Evolutionary conservation across 1,140 invertebrate species (phyloP), one percentile per base, ranked within the genome.

Genomic region (Papilio polyxenes): DNA sequence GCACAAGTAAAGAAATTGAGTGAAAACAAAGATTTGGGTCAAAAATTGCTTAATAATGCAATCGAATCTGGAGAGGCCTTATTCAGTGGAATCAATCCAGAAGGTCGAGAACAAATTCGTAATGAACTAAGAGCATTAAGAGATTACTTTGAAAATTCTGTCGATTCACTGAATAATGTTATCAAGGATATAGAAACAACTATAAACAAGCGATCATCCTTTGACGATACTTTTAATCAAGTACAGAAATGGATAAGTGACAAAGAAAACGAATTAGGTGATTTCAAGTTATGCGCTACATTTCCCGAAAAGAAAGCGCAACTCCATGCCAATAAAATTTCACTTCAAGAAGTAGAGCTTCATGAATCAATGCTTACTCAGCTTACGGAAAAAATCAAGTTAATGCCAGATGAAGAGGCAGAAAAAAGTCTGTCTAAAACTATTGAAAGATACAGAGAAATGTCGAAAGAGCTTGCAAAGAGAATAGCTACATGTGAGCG

Each of bases 211-310:
- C 96, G 98, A 89, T 98, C 97, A 8, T 98, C 98, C 0, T 98
- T 98, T 89, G 98, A 99, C 89, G 98, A 98, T 87, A 98, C 97
- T 83, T 97, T 97, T 85, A 96, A 96, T 77, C 97, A 98, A 94
- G 96, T 97, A 6, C 96, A 96, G 84, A 96, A 97, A 87, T 98
- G 98, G 97, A 95, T 98, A 9, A 95, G 95, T 53, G 97, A 98
- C 0, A 96, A 97, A 87, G 95, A 95, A 44, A 97, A 97, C 91
- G 92, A 97, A 13, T 95, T 96, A 0, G 95, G 96, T 59, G 96
- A 96, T 77, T 95, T 96, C 75, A 96, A 97, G 83, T 92, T 98
- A 0, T 95, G 97, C 85, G 95, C 97, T 40, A 98, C 96, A 4
- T 92, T 98, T 59, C 96, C 97, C 10, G 97, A 98, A 83, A 98